These are phyloP conservation scores for Agraylea sexmaculata DNA, from an alignment of 1,140 invertebrate species.

Conservation along the genomic window DNA sequence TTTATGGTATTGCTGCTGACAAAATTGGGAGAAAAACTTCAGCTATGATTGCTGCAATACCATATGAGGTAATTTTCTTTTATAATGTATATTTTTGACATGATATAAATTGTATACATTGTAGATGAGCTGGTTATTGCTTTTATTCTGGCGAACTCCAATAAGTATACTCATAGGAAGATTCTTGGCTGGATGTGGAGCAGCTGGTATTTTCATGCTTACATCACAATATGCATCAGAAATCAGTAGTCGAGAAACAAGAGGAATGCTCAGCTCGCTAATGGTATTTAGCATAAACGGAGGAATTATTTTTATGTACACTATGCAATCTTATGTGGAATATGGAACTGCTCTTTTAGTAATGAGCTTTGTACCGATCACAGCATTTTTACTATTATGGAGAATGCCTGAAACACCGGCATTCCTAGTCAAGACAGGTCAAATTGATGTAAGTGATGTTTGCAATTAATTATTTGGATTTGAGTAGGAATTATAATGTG, in stretches of 20 bases:
- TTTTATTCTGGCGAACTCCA: slow-evolving; percentile 5
- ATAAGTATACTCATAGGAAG: slow-evolving; percentile 18
- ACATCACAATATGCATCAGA: slow-evolving; percentile 45
- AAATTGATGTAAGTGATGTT: no score
- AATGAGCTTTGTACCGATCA: slow-evolving; percentile 24
- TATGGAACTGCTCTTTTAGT: slow-evolving; percentile 22
- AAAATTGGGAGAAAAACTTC: slow-evolving; percentile 39
- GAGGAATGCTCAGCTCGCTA: slow-evolving; percentile 43
- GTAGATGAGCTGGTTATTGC: slow-evolving; percentile 6
- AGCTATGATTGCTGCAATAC: slow-evolving; percentile 5
- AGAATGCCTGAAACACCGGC: slow-evolving; percentile 46
- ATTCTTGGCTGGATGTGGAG: slow-evolving; percentile 33
- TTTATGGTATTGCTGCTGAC: slow-evolving; percentile 43
- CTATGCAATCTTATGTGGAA: slow-evolving; percentile 34
- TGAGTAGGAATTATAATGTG: no score
- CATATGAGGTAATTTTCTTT: slow-evolving; percentile 10
- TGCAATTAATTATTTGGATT: no score
- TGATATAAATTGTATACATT: slow-evolving; percentile 1
- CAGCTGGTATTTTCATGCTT: slow-evolving; percentile 35
- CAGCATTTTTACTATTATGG: slow-evolving; percentile 27
- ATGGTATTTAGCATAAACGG: slow-evolving; percentile 37
- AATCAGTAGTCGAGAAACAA: slow-evolving; percentile 35
- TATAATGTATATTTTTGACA: no score
- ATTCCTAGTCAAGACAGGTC: slow-evolving; percentile 24
- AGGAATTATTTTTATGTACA: slow-evolving; percentile 41